A percentile compares a stretch with the other conserved stretches of the same genome.
phyloP scores from a whole-genome alignment of 2,797 vertebrate genomes.

The Anabas testudineus region DNA sequence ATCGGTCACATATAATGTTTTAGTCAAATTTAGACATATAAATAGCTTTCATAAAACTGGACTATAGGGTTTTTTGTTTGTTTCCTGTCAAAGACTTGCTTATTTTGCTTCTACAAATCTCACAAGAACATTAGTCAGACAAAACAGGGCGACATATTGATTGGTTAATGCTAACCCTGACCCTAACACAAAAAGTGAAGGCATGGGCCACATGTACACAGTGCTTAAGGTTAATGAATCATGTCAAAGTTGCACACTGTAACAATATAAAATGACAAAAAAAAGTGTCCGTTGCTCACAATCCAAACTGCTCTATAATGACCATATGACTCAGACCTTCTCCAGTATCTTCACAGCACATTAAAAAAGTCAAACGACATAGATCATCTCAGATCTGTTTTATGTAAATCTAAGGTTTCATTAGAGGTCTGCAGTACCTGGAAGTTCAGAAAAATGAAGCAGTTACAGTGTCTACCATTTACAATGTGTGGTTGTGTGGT shows the following conservation, averaged over 20 bases:
- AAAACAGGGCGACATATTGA: too few relatives aligned
- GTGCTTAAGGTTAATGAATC: too few relatives aligned
- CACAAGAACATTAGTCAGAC: too few relatives aligned
- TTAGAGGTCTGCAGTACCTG: conserved; percentile 46
- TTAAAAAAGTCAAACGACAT: conserved; percentile 50
- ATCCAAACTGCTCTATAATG: conserved; percentile 28
- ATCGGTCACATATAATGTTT: too few relatives aligned
- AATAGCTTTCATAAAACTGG: conserved; percentile 5
- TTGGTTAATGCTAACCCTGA: too few relatives aligned
- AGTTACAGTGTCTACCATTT: conserved; percentile 51
- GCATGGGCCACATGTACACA: too few relatives aligned
- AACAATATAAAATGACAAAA: neutral
- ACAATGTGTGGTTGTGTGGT: conserved; percentile 46
- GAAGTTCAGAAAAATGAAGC: conserved; percentile 45
- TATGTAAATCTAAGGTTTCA: conserved; percentile 63
- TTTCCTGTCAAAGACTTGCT: too few relatives aligned
- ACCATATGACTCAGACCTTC: conserved; percentile 39
- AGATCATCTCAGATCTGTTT: conserved; percentile 48
- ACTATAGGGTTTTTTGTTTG: neutral
- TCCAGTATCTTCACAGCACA: conserved; percentile 53
- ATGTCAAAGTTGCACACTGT: neutral
- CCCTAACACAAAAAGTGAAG: too few relatives aligned
- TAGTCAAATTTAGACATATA: too few relatives aligned
- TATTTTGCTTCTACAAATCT: too few relatives aligned
- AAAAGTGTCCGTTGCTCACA: neutral